Evolutionary conservation across 2,797 vertebrate species (phyloP), one percentile per base, ranked within the genome.

Genomic region (Bradypodion ventrale): DNA sequence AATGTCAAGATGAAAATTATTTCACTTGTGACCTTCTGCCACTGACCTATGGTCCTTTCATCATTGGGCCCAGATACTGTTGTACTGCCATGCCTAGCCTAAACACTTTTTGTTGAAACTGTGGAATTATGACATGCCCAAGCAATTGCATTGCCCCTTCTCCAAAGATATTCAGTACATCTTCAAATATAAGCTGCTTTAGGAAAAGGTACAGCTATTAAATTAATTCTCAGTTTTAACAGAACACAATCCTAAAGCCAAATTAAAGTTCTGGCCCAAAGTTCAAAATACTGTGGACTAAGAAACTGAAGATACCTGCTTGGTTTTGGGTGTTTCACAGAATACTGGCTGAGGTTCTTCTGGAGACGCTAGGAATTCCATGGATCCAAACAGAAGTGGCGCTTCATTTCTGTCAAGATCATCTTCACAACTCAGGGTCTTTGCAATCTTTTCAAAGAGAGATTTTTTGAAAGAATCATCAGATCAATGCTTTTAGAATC

Each of bases 401-500:
- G 73, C 76, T 82, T 92, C 79, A 27, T 74, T 90, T 81, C 42
- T 92, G 12, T 96, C 92, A 77, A 94, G 93, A 65, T 93, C 87
- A 78, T 97, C 96, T 80, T 94, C 94, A 78, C 94, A 95, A 74
- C 92, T 94, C 82, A 95, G 83, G 7, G 63, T 90, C 65, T 96
- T 96, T 87, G 93, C 95, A 63, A 88, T 40, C 95, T 97, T 84
- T 35, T 82, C 65, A 78, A 87, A 91, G 32, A 42, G 52, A 56
- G 62, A 78, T 65, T 84, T 74, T n/a, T 78, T 19, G 15, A 10
- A 0, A 80, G 5, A 0, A 32, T 9, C 2, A 21, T 23, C 82
- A 59, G 4, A 83, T 37, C 1, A 12, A 76, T 3, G 59, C 44
- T 62, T 83, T 69, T 2, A 77, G 19, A 63, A 72, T 19, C 2